Base-by-base conservation (phyloP, 2,888 invertebrate species). In the Tridacna crocea region DNA sequence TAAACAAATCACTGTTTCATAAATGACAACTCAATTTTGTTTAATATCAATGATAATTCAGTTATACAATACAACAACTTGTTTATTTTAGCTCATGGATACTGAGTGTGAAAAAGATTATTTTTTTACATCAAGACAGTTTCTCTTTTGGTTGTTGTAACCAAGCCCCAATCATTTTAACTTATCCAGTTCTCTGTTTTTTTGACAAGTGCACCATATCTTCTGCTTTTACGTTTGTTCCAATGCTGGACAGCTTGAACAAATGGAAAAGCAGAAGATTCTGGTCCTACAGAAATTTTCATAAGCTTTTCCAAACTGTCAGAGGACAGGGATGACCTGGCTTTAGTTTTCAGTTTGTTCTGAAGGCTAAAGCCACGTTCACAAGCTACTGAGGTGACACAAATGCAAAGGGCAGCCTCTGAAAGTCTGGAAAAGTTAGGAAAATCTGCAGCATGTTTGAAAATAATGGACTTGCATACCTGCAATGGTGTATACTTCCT, bases 401-500 rank as follows among this genome's bases (percentile, higher is more conserved):
- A 17, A 4, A 68, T 68, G 68, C 68, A 36, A 17, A 68, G 46
- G 48, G 68, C 68, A n/a, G 68, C 68, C 48, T 68, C 68, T 47
- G 68, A 46, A n/a, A n/a, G n/a, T n/a, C n/a, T n/a, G n/a, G n/a
- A n/a, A n/a, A n/a, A n/a, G n/a, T n/a, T n/a, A n/a, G n/a, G n/a
- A n/a, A n/a, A n/a, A n/a, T n/a, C n/a, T n/a, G n/a, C n/a, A n/a
- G n/a, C n/a, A n/a, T n/a, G n/a, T n/a, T n/a, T n/a, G n/a, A n/a
- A n/a, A n/a, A n/a, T n/a, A n/a, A n/a, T n/a, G n/a, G n/a, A n/a
- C 68, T 68, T 68, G 46, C 68, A 68, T 46, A 68, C 47, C 46
- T 47, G n/a, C 48, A 15, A 13, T 3, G 68, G 47, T 36, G n/a
- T 47, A 46, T n/a, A 68, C 46, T 68, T 68, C 46, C 68, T 68